Evolutionary conservation across 2,113 vertebrate genomes (phyloP), one percentile per base, ranked within the genome.

Genomic region (Galemys pyrenaicus): DNA sequence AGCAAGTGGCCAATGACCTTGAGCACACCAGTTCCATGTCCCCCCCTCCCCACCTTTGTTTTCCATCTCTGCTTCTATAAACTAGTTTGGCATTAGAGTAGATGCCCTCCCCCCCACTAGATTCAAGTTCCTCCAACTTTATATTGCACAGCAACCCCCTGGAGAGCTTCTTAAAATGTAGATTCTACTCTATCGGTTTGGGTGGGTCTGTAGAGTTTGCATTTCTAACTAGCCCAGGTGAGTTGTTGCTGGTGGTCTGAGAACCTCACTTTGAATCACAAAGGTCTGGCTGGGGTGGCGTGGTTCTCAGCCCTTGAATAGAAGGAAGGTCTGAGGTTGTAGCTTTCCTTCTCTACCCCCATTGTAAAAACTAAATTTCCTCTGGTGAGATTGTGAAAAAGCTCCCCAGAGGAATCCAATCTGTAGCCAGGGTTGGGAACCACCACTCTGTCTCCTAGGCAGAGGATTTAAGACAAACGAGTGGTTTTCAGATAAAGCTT

Each of bases 161-260:
- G 49, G 62, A 77, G 39, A 77, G 39, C 44, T 85, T 44, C 20
- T 30, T 67, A 86, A 92, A 92, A 78, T 35, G 30, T 39, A 64
- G 84, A 56, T 64, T 82, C 39, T 54, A 22, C n/a, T 68, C 35
- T 4, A 5, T 22, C 37, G 44, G 15, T 56, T 75, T 65, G 28
- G 30, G 4, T 44, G 68, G 41, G 17, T 32, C 16, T 41, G 62
- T 44, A 56, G 70, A 67, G 4, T 41, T 37, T 77, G 68, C 65
- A 39, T 16, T 35, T 68, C 71, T 56, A 37, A 51, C n/a, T 9
- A 20, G 44, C 39, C 46, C 12, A 5, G 39, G 39, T 41, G 39
- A 11, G 13, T 1, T 64, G 35, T 9, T 20, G 4, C 6, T 46
- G 32, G 49, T 15, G 32, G 49, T 11, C 35, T 9, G 4, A 4